Percentiles rank a stretch among this genome's conserved stretches.
Conservation (phyloP, 64 coral and sea anemone species). For the Astreopora myriophthalma region DNA sequence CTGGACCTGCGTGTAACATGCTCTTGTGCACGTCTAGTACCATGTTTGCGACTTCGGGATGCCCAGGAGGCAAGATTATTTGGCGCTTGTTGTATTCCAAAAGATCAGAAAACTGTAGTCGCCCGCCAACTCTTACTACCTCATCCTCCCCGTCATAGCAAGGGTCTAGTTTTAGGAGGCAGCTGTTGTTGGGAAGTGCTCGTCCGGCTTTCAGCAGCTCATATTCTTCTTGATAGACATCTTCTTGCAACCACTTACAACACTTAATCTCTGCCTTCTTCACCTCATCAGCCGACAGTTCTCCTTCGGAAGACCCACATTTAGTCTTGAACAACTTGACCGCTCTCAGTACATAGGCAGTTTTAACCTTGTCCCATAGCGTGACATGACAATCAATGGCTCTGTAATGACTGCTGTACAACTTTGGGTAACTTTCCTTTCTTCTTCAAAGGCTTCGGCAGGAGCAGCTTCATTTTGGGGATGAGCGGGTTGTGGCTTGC, state of each 20-base stretch:
- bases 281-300: slow-evolving; percentile 26
- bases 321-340: slow-evolving; percentile 9
- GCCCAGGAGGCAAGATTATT: slow-evolving; percentile 38
- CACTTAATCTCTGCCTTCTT: slow-evolving; percentile 9
- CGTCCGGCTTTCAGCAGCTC: not conserved
- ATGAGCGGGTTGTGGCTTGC: not conserved
- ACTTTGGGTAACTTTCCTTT: not conserved
- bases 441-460: not conserved
- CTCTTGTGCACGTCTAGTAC: slow-evolving; percentile 14
- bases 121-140: slow-evolving; percentile 12
- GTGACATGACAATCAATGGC: not conserved
- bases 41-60: slow-evolving; percentile 16
- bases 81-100: slow-evolving; percentile 16
- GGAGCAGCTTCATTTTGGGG: not conserved
- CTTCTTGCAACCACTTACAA: slow-evolving; percentile 10
- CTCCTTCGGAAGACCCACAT: not conserved
- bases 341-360: slow-evolving; percentile 25
- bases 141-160: not conserved
- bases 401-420: not conserved
- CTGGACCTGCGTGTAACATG: slow-evolving; percentile 20
- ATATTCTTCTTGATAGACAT: slow-evolving; percentile 27
- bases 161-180: not conserved
- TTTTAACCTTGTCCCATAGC: slow-evolving; percentile 15
- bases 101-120: slow-evolving; percentile 38
- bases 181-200: slow-evolving; percentile 21